Base-by-base conservation (phyloP, 2,797 vertebrate species). In the Thaleichthys pacificus region DNA sequence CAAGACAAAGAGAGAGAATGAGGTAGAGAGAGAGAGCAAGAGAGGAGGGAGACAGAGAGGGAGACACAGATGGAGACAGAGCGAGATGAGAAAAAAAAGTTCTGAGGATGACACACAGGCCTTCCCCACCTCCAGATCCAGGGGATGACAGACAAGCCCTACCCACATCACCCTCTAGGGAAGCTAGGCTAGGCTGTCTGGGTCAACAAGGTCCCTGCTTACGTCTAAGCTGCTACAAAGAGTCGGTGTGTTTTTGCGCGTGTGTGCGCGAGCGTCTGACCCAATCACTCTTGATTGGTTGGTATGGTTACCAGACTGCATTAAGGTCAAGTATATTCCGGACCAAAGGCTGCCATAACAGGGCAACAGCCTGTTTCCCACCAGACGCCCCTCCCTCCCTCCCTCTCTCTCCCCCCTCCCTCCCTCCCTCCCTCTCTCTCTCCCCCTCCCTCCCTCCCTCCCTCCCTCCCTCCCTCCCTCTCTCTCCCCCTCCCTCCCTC, bases 131-230 rank as follows among this genome's bases (percentile, higher is more conserved):
- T 6, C 17, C 56, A n/a, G 30, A 35, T 32, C 65, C 60, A 47
- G 68, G 58, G n/a, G 64, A 32, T 22, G 12, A 30, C 61, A 28
- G 12, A 19, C 38, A 47, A 17, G 47, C 49, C 63, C 15, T 15
- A 7, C 21, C 56, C 14, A 17, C 69, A n/a, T 28, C 28, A 9
- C 38, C 21, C 70, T 68, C 61, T 5, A 51, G 49, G 51, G 70
- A 1, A 3, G 21, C 61, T 68, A 61, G 54, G 21, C 68, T 38
- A 17, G 49, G 11, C n/a, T 68, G 68, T 70, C 14, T 66, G 51
- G 66, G 70, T 77, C 75, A 69, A 32, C 6, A 21, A 79, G 69
- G 74, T 72, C 66, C 49, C 22, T 67, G 65, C 65, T 67, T 51
- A 68, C 26, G n/a, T 38, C 67, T 17, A 26, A 32, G 47, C 62